Evolutionary conservation across 2,113 vertebrate species (phyloP), one percentile per base, ranked within the genome.

Genomic region (Cheilinus undulatus): DNA sequence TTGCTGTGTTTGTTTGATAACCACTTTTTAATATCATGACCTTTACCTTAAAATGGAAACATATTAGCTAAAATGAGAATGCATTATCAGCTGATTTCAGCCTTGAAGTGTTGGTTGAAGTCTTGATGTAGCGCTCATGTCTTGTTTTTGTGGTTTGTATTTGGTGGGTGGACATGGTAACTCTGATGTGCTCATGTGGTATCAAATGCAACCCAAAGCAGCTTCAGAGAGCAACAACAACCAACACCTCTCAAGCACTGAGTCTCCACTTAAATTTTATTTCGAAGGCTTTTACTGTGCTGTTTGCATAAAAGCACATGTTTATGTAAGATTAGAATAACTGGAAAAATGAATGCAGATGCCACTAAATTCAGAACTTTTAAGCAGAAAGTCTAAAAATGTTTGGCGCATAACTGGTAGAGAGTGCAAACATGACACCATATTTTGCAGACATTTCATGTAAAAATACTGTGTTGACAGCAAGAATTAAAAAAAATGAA

Each of bases 121-220:
- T 23, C 14, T 34, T 52, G 26, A n/a, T 11, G 34, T 3, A 8
- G 22, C 9, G 22, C 15, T 23, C 38, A 2, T 54, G 22, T 8
- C 3, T 24, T 61, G 58, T 36, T 5, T 22, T 24, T 38, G n/a
- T 42, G 32, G 12, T 4, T 36, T 10, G 38, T 62, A 3, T 19
- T 52, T 23, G 9, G 19, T 34, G 4, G 23, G 20, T 32, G 42
- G 59, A 74, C 26, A 30, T 49, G 24, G 24, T 32, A 62, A 57
- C 38, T 40, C 38, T 15, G 51, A 30, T 1, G 14, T 57, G 15
- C 46, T 5, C 30, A 52, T 58, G 67, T 73, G 69, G 27, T 69
- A 69, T 28, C n/a, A 8, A 26, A 17, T 17, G 3, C 40, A 42
- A 42, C 3, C 40, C 12, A 42, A 19, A 42, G 40, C 15, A 14